These are phyloP conservation scores for Botia almorhae DNA, from an alignment of 2,797 vertebrate genomes.

Conservation along the genomic window DNA sequence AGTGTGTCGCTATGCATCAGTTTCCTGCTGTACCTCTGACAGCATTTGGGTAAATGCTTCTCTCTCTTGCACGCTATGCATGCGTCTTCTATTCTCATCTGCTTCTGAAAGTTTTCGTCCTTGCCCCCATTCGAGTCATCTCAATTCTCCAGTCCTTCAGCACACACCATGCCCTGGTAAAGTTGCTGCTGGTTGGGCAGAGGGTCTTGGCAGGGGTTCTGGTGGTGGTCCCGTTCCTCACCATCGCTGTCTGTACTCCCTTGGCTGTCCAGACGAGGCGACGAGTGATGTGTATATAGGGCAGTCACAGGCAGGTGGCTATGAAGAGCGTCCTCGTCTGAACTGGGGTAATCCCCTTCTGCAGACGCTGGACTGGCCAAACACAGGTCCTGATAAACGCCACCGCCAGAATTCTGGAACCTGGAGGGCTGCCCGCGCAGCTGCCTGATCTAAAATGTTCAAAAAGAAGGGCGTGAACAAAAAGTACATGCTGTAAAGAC, in stretches of 20 bases:
- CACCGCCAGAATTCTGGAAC: constrained; percentile 74
- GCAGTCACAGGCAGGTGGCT: constrained; percentile 82
- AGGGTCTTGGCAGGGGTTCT: constrained; percentile 68
- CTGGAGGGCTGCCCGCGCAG: constrained; percentile 84
- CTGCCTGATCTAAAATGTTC: constrained; percentile 81
- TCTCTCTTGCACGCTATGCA: constrained; percentile 22
- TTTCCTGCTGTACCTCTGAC: constrained; percentile 32
- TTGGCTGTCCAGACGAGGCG: constrained; percentile 84
- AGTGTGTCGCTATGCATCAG: constrained; percentile 24
- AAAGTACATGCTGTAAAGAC: too few relatives aligned
- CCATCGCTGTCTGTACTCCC: constrained; percentile 92
- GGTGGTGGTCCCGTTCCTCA: constrained; percentile 71
- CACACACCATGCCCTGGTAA: constrained; percentile 77
- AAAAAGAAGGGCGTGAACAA: background rate
- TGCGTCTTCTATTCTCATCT: background rate
- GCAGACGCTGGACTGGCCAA: constrained; percentile 83
- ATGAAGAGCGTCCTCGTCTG: constrained; percentile 90
- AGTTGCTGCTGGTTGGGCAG: constrained; percentile 68
- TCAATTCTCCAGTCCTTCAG: constrained; percentile 81
- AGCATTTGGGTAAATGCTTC: constrained; percentile 37
- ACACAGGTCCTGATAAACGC: constrained; percentile 83
- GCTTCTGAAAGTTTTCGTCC: background rate
- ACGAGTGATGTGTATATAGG: constrained; percentile 84
- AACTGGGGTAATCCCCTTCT: constrained; percentile 93
- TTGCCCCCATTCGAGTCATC: background rate